Base-by-base conservation (phyloP, 1,140 invertebrate species). In the Trichonephila clavipes region DNA sequence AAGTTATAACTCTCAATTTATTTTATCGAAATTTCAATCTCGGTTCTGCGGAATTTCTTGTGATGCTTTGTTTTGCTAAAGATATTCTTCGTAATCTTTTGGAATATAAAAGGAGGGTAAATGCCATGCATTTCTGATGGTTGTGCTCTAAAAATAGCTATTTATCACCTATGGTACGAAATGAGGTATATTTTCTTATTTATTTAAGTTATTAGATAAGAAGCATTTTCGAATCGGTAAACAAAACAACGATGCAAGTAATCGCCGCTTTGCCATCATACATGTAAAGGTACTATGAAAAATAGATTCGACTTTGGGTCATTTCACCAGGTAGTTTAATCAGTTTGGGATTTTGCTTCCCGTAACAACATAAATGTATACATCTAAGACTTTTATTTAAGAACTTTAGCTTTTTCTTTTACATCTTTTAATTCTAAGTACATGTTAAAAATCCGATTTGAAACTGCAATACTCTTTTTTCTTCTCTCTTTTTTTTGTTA, bases 1-100 rank as follows among this genome's bases (percentile, higher is more conserved):
- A 83, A 83, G 34, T 58, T 83, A 83, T 83, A 21, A 83, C 81
- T 40, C 40, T 83, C 40, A 51, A 83, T 51, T 51, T 83, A 83
- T 83, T 83, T 83, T 83, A 83, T 83, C 81, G 81, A 83, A 83
- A 83, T 83, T 83, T 83, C 51, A 83, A 83, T 83, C 81, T 83
- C 51, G 18, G 14, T 19, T 18, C 18, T 51, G 18, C 5, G 44
- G 21, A 8, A 51, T 83, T 58, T 83, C 51, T 58, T 83, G 2
- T 21, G 51, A 21, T 0, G 14, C 40, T 21, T 19, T 40, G 81
- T 58, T 34, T 51, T 34, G 5, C 18, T 81, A 18, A 81, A 16
- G 72, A 34, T 19, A 19, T 5, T 21, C 19, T 62, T 12, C 21
- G 4, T 24, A 69, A 69, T 69, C n/a, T 69, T 69, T 5, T 21